phyloP scores from a whole-genome alignment of 2,797 vertebrate genomes.

The Channa striata region DNA sequence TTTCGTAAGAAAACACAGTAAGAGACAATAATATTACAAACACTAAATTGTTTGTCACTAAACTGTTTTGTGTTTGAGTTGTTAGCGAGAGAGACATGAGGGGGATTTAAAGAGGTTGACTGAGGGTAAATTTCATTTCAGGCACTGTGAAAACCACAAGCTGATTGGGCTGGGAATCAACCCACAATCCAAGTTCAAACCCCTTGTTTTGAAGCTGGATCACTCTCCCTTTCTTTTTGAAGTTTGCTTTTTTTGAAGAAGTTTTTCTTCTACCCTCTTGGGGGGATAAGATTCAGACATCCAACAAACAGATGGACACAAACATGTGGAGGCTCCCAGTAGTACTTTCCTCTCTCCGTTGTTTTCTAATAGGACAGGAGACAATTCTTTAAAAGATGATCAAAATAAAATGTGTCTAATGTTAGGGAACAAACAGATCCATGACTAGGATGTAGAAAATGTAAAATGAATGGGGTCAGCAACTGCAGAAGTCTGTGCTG shows the following conservation, averaged over 20 bases:
- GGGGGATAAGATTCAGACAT: slow-evolving; percentile 74
- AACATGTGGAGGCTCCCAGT: slow-evolving; percentile 58
- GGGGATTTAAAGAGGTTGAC: slow-evolving; percentile 67
- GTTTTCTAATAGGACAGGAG: slow-evolving; percentile 37
- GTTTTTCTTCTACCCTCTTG: slow-evolving; percentile 63
- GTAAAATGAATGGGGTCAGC: too few species aligned
- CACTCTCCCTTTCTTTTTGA: slow-evolving; percentile 39
- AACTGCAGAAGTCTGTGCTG: too few species aligned
- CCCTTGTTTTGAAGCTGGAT: slow-evolving; percentile 60
- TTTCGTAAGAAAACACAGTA: neutral
- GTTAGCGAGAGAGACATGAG: slow-evolving; percentile 35
- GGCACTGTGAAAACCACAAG: slow-evolving; percentile 78
- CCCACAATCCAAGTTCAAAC: slow-evolving; percentile 76
- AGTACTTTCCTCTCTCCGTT: slow-evolving; percentile 19
- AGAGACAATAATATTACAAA: neutral
- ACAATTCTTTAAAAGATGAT: slow-evolving; percentile 19
- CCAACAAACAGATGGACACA: slow-evolving; percentile 75
- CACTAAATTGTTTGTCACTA: slow-evolving; percentile 32
- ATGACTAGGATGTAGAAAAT: too few species aligned
- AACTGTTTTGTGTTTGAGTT: slow-evolving; percentile 31
- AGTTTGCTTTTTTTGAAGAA: slow-evolving; percentile 69
- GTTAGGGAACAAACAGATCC: too few species aligned
- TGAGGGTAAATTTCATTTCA: slow-evolving; percentile 79
- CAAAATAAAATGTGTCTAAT: slow-evolving; percentile 5
- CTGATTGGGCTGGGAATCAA: slow-evolving; percentile 81